Conservation (phyloP, 92 coral and sea anemone genomes). For the Zoanthus sansibaricus region DNA sequence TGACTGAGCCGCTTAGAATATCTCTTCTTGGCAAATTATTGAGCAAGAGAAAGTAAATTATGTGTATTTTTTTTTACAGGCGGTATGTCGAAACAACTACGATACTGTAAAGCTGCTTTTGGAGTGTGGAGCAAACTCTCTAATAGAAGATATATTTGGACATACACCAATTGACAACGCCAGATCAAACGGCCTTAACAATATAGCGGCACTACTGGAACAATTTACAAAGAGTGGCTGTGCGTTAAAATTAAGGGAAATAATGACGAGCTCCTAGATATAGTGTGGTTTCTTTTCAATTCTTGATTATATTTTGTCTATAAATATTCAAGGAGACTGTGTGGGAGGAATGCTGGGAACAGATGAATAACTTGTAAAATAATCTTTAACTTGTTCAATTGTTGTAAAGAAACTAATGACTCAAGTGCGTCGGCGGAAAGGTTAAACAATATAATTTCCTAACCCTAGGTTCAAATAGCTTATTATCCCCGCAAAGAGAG, state of each 20-base stretch:
- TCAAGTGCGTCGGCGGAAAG: no score
- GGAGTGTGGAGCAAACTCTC: conserved; percentile 74
- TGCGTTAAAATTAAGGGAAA: conserved; percentile 8
- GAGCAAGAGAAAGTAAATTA: no score
- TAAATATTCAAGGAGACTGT: no score
- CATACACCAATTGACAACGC: conserved; percentile 88
- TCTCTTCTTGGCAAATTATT: background rate
- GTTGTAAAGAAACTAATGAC: no score
- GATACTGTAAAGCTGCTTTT: conserved; percentile 84
- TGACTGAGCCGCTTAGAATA: background rate
- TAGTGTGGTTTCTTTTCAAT: no score
- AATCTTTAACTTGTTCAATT: no score
- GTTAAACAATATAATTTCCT: no score
- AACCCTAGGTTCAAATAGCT: no score
- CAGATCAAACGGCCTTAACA: conserved; percentile 60
- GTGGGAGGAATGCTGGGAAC: no score
- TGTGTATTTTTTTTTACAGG: conserved; percentile 51
- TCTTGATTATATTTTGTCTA: no score
- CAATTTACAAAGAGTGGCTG: conserved; percentile 48
- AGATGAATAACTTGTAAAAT: no score
- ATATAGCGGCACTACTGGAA: conserved; percentile 66
- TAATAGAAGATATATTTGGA: conserved; percentile 78
- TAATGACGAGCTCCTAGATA: background rate
- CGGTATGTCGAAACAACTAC: conserved; percentile 86
- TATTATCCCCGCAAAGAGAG: no score